Evolutionary conservation across 2,888 invertebrate genomes (phyloP).

Genomic region (Drosophila villosipedis): DNA sequence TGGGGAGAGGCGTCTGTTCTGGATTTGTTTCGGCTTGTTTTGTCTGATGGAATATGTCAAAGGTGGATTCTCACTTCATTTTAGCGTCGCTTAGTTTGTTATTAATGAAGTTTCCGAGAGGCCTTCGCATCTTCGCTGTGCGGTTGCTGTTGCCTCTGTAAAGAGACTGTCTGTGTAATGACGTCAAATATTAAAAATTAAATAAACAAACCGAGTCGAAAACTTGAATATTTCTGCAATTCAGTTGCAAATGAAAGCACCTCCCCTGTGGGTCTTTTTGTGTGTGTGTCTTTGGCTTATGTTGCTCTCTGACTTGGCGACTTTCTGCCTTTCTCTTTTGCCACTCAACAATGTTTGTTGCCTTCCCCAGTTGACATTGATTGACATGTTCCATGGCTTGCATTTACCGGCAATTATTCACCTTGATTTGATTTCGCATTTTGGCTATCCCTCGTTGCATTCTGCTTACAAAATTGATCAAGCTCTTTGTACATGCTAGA

Average conservation of each 20-base stretch:
- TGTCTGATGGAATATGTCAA: constrained; percentile 54
- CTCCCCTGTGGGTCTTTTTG: neutral
- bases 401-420: constrained; percentile 67
- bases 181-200: constrained; percentile 24
- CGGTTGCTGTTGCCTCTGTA: constrained; percentile 24
- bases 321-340: constrained; percentile 68
- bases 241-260: constrained; percentile 35
- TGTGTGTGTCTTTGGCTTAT: constrained; percentile 25
- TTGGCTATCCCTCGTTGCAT: constrained; percentile 37
- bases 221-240: constrained; percentile 50
- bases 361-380: constrained; percentile 71
- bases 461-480: constrained; percentile 61
- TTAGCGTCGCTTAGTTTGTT: constrained; percentile 69
- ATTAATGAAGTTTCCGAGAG: constrained; percentile 74
- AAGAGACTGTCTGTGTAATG: constrained; percentile 41
- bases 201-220: constrained; percentile 11
- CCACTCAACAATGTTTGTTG: constrained; percentile 57
- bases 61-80: constrained; percentile 58
- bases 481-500: constrained; percentile 30
- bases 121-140: constrained; percentile 47
- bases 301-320: constrained; percentile 42
- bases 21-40: constrained; percentile 8
- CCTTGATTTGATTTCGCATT: constrained; percentile 45
- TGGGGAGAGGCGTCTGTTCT: neutral
- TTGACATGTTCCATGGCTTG: constrained; percentile 73